Base-by-base conservation (phyloP, 2,113 vertebrate species). In the Hemiprocne comata region DNA sequence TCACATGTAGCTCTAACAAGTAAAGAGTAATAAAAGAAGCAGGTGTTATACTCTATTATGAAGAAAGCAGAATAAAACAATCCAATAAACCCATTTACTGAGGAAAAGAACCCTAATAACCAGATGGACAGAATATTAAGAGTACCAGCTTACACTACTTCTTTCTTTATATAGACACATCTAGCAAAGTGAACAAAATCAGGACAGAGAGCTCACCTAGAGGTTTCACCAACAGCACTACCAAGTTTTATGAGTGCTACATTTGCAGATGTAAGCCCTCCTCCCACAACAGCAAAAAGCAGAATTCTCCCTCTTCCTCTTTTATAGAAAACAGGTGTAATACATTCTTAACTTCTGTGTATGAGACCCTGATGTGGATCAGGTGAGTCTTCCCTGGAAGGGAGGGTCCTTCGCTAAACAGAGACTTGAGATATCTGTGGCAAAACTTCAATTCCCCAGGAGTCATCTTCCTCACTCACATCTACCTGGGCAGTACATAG, bases 161-260 rank as follows among this genome's bases (percentile, higher is more conserved):
- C 61, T n/a, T 86, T 64, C n/a, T 60, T 83, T 36, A 36, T 31
- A 44, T 2, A 61, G 40, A 31, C 13, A 2, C 29, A 57, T 14
- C 33, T 38, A 77, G 58, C n/a, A 61, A 54, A 34, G 6, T 26
- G 20, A 58, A 53, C 53, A 65, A 79, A 46, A 34, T 31, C 7
- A 46, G 19, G 28, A 62, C 18, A 50, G 18, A 71, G 20, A 76
- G 5, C 33, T 90, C 65, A 76, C 48, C 72, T 34, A 17, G 14
- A 73, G 25, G 26, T 36, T 72, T 64, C 65, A 73, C 53, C 50
- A 81, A 55, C 17, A 25, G 14, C n/a, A 60, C 17, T 2, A 6
- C 4, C 20, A 62, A 9, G 7, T 38, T 58, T 51, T 26, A 11
- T 0, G 0, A 67, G 11, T 4, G 10, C 29, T 42, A 42, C 11